phyloP scores from a whole-genome alignment of 1,140 invertebrate species.

The Lysiphlebus fabarum region DNA sequence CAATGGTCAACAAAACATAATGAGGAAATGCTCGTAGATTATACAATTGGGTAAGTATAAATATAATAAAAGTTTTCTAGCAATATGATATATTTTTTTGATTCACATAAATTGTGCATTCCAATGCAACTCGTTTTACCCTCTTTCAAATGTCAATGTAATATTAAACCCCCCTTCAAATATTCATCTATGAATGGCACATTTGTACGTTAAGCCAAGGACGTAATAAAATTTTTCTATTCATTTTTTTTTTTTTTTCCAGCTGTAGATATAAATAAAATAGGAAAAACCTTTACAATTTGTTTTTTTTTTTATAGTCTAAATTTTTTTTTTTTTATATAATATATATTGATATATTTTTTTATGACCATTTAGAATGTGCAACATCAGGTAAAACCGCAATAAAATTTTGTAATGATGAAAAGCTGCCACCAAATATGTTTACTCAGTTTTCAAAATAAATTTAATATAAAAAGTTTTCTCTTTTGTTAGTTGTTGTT shows the following conservation, averaged over 20 bases:
- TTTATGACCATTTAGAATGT: background rate
- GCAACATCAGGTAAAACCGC: background rate
- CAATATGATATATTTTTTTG: constrained; percentile 1
- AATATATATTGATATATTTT: constrained; percentile 4
- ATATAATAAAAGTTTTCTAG: constrained; percentile 1
- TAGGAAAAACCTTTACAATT: background rate
- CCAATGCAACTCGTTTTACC: constrained; percentile 5
- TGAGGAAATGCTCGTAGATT: constrained; percentile 19
- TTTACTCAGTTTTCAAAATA: constrained; percentile 15
- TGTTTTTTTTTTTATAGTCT: background rate
- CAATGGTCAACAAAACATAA: constrained; percentile 12
- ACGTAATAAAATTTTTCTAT: constrained; percentile 2
- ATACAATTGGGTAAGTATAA: constrained; percentile 9
- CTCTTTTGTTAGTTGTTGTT: constrained; percentile 5
- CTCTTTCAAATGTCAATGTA: background rate
- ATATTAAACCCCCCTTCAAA: background rate
- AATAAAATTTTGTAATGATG: constrained; percentile 18
- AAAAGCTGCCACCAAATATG: constrained; percentile 15
- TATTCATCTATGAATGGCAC: constrained; percentile 4
- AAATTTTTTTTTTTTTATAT: background rate
- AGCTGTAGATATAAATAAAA: background rate
- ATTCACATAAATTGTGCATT: constrained; percentile 9
- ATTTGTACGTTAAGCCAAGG: constrained; percentile 6
- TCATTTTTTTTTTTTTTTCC: background rate
- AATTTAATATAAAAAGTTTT: constrained; percentile 16